These are phyloP conservation scores for Muntiacus muntjak DNA, from an alignment of 2,113 vertebrate species.

Conservation along the genomic window DNA sequence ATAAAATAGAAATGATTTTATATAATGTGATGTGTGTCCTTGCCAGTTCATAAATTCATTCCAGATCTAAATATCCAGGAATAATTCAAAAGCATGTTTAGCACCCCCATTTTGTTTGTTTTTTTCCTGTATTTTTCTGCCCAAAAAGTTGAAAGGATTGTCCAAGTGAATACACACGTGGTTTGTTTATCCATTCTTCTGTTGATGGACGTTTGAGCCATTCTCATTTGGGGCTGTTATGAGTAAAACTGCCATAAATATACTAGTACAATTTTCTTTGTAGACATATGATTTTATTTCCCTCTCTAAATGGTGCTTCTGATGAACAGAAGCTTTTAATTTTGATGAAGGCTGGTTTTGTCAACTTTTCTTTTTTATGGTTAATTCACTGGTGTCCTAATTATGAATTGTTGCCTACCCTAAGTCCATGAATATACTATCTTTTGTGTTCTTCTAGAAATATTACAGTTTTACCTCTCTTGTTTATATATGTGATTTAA, in stretches of 20 bases:
- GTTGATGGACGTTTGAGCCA: background rate
- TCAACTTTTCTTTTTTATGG: background rate
- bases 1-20: background rate
- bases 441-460: background rate
- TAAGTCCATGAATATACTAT: background rate
- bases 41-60: background rate
- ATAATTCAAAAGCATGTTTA: background rate
- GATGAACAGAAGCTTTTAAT: background rate
- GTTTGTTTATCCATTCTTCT: background rate
- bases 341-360: background rate
- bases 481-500: background rate
- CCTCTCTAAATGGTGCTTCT: background rate
- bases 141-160: background rate
- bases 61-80: background rate
- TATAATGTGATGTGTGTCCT: background rate
- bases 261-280: background rate
- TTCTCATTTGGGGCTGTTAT: background rate
- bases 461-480: background rate
- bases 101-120: background rate
- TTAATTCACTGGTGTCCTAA: background rate
- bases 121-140: background rate
- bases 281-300: background rate
- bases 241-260: background rate
- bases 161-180: background rate
- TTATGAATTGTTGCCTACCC: background rate